Evolutionary conservation across 2,888 invertebrate species (phyloP).

Genomic region (Cheilosia vulpina): DNA sequence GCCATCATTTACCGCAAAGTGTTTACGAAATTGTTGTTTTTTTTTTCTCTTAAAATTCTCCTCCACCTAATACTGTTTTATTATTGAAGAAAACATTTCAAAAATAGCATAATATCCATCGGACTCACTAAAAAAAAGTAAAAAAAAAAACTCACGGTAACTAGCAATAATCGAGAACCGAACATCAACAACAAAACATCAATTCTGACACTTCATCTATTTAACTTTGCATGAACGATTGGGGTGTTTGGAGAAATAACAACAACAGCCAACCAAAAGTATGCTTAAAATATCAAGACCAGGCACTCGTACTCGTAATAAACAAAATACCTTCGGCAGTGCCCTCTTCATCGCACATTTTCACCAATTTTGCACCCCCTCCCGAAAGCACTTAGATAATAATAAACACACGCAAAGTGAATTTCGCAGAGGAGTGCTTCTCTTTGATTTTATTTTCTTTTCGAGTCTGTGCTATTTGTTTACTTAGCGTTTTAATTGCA

Average conservation of each 20-base stretch:
- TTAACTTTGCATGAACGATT: conserved; percentile 7
- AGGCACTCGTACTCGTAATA: conserved; percentile 43
- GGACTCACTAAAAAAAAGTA: not conserved
- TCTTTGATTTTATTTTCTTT: conserved; percentile 29
- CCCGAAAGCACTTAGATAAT: conserved; percentile 47
- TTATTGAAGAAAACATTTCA: not conserved
- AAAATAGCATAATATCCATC: conserved; percentile 27
- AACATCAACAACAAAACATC: not conserved
- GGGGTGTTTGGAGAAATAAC: not conserved
- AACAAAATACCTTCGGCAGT: conserved; percentile 60
- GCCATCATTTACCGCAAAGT: not conserved
- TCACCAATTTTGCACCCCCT: not conserved
- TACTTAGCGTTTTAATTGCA: conserved; percentile 51
- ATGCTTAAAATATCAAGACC: conserved; percentile 34
- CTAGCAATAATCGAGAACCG: conserved; percentile 7
- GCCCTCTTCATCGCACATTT: conserved; percentile 65
- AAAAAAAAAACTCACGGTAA: conserved; percentile 1
- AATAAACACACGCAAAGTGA: conserved; percentile 25
- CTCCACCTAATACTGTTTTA: not conserved
- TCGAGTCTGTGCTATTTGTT: conserved; percentile 38
- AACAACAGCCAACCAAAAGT: conserved; percentile 30
- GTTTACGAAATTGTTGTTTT: conserved; percentile 9
- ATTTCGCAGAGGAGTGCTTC: not conserved
- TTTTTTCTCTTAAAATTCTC: not conserved
- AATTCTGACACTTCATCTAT: conserved; percentile 20